phyloP scores from a whole-genome alignment of 2,888 invertebrate genomes.

The Zaprionus obscuricornis region DNA sequence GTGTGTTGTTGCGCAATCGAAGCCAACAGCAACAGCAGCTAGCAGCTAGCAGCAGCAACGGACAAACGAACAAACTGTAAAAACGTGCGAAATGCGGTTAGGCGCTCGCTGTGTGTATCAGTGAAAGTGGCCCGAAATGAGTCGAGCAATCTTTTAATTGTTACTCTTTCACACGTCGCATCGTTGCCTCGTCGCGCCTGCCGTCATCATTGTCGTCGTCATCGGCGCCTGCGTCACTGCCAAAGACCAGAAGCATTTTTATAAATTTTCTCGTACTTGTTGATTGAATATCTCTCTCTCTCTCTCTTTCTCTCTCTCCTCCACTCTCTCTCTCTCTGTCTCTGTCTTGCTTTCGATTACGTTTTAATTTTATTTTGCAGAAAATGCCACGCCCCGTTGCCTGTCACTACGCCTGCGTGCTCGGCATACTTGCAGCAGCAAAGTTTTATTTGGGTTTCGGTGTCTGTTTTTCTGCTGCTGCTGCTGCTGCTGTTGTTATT shows the following conservation, averaged over 20 bases:
- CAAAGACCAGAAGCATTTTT: conserved; percentile 65
- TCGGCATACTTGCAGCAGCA: conserved; percentile 37
- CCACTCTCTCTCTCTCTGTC: background rate
- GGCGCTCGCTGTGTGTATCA: conserved; percentile 54
- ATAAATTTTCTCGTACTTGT: conserved; percentile 9
- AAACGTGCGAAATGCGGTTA: conserved; percentile 53
- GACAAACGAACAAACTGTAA: conserved; percentile 7
- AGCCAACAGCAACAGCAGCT: conserved; percentile 9
- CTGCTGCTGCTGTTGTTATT: background rate
- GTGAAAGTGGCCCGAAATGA: conserved; percentile 66
- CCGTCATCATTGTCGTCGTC: too few species aligned
- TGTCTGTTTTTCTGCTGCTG: conserved; percentile 46
- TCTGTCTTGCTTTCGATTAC: conserved; percentile 48
- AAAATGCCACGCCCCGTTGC: conserved; percentile 23
- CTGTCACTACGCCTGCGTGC: conserved; percentile 29
- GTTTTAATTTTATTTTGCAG: conserved; percentile 44
- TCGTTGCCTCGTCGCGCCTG: conserved; percentile 40
- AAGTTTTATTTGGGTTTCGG: conserved; percentile 69
- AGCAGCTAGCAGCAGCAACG: conserved; percentile 21
- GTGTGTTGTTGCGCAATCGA: conserved; percentile 63
- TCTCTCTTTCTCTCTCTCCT: background rate
- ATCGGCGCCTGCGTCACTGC: conserved; percentile 10
- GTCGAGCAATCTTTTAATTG: conserved; percentile 57
- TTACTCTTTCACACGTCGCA: conserved; percentile 67
- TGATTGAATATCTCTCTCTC: conserved; percentile 56